Percentiles rank a stretch among this genome's conserved stretches.
These are phyloP conservation scores for Geophilus truncorum DNA, from an alignment of 2,888 invertebrate genomes.

Conservation along the genomic window DNA sequence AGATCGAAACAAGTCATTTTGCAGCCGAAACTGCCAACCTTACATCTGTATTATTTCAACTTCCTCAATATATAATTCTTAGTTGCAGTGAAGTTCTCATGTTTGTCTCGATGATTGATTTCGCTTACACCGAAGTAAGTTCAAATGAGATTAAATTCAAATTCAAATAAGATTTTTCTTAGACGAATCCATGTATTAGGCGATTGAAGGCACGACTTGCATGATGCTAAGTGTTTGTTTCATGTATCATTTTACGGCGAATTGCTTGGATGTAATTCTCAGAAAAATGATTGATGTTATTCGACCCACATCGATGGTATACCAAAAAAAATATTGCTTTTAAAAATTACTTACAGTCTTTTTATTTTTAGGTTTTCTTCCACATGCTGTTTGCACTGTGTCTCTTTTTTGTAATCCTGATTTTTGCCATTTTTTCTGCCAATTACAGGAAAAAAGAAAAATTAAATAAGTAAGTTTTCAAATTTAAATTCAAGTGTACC, in stretches of 20 bases:
- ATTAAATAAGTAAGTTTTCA: background rate
- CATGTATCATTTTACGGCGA: background rate
- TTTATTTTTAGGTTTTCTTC: background rate
- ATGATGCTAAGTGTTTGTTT: background rate
- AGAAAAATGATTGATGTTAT: background rate
- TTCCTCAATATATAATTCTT: background rate
- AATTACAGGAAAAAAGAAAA: background rate
- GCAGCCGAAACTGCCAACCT: background rate
- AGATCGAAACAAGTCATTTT: background rate
- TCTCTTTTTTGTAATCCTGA: background rate
- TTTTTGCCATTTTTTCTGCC: background rate
- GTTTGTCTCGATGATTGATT: background rate
- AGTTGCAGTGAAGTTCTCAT: background rate
- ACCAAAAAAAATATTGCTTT: background rate
- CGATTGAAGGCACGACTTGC: background rate
- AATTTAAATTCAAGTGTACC: background rate
- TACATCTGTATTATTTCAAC: background rate
- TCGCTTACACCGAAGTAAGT: background rate
- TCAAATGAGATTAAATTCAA: background rate
- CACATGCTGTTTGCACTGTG: background rate
- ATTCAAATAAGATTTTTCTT: background rate
- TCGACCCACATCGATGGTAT: background rate
- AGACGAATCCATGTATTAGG: too few species aligned
- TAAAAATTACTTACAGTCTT: background rate
- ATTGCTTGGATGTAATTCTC: background rate